Base-by-base conservation (phyloP, 2,888 invertebrate genomes). In the Amaurobius ferox region DNA sequence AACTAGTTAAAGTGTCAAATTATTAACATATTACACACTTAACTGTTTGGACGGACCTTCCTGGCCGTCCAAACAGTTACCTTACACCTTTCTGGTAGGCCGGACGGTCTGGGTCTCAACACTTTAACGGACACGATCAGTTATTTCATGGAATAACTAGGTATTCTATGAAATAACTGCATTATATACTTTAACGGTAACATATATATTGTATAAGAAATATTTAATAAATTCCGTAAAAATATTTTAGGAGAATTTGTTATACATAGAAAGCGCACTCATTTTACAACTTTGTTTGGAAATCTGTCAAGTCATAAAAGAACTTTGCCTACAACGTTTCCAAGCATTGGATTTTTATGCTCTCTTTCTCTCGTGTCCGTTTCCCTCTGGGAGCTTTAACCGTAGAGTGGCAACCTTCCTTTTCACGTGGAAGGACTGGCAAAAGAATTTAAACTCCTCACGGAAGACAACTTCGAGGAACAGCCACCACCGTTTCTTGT, bases 81-180 rank as follows among this genome's bases (percentile, higher is more conserved):
- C n/a, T n/a, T n/a, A n/a, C n/a, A n/a, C n/a, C n/a, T n/a, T n/a
- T n/a, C n/a, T n/a, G n/a, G n/a, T n/a, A n/a, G n/a, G n/a, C n/a
- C n/a, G n/a, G n/a, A n/a, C n/a, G n/a, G n/a, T n/a, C n/a, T n/a
- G n/a, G n/a, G n/a, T n/a, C n/a, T n/a, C n/a, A n/a, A 76, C 76
- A 76, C 76, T 76, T 76, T 76, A 76, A 76, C 76, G 66, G 76
- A 76, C 76, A 76, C 66, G 66, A 76, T 76, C 76, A 78, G 70
- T 78, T 78, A 78, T 78, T 78, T 68, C 78, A 78, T 68, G 68
- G 72, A 79, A 79, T 79, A 79, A 64, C 79, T 79, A 66, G 72
- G 64, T 79, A 79, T 79, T 79, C 72, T 79, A 79, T 72, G 71
- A 79, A 79, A 79, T 79, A 79, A 79, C 79, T 79, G 64, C 40